Base-by-base conservation (phyloP, 2,797 vertebrate species). In the Cygnus olor region DNA sequence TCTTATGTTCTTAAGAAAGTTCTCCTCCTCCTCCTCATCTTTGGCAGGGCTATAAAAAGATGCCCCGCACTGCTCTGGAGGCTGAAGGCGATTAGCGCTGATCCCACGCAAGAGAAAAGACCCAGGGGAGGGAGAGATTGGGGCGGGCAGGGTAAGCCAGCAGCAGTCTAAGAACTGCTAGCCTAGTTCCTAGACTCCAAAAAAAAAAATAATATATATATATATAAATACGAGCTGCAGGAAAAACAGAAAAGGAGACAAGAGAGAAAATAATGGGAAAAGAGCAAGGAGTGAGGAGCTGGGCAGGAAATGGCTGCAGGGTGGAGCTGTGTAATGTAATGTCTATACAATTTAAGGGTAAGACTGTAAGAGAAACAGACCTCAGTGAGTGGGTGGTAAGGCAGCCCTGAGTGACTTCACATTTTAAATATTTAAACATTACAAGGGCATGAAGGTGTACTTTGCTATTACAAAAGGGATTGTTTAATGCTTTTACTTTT, bases 281-380 rank as follows among this genome's bases (percentile, higher is more conserved):
- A 73, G 9, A 71, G 27, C 44, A 42, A 58, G 22, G 80, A 47
- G 10, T 57, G 34, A 76, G 44, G 60, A 89, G 49, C 28, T 47
- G 51, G 76, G 91, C 93, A 95, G 95, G 91, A 96, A 96, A 96
- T 12, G 85, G 80, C 83, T 94, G 88, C 85, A 58, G 95, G 94
- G 96, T 56, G 93, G 85, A 68, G 96, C 80, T 79, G 80, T 16
- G 11, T 38, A 45, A 32, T 71, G 47, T 6, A 60, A 87, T 2
- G 79, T 83, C 94, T 92, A 53, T 2, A 51, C 65, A 61, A 47
- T 80, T 81, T 19, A 3, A 65, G 63, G 42, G 57, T 44, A 84
- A 69, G 53, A 61, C 38, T 5, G 51, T 64, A 81, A 71, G 65
- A 88, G 89, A 78, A 95, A 28, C 85, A 89, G 93, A 63, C 53